phyloP scores from a whole-genome alignment of 2,113 vertebrate genomes.

The Rhineura floridana region DNA sequence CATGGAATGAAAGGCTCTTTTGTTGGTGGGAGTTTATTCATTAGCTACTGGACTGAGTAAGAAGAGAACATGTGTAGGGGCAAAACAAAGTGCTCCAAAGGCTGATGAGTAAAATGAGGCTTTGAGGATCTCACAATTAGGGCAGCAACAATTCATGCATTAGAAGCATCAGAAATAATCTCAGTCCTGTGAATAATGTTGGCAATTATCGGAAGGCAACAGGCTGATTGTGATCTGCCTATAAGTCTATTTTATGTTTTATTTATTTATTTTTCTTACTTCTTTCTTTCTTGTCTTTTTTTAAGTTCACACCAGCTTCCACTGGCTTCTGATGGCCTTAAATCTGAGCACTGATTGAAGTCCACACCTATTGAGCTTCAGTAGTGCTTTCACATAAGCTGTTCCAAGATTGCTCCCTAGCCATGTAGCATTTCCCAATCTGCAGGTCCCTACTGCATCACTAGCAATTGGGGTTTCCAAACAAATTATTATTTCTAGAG shows the following conservation, averaged over 20 bases:
- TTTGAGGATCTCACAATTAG: slow-evolving; percentile 76
- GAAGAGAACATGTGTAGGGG: slow-evolving; percentile 72
- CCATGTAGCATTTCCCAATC: neutral
- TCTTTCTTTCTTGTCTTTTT: neutral
- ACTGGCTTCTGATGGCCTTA: no score
- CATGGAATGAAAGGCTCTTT: slow-evolving; percentile 80
- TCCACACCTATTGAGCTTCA: neutral
- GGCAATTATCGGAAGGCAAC: neutral
- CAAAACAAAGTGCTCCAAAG: slow-evolving; percentile 68
- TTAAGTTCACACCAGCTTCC: neutral
- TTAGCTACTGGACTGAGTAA: slow-evolving; percentile 77
- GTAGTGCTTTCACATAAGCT: neutral
- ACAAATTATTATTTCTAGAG: neutral
- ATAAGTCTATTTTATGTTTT: neutral
- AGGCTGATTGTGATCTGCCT: neutral
- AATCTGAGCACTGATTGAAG: neutral
- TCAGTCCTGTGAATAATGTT: slow-evolving; percentile 40
- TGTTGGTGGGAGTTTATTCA: slow-evolving; percentile 80
- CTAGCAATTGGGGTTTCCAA: neutral
- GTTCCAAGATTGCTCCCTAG: neutral
- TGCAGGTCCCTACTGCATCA: neutral
- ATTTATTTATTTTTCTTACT: neutral
- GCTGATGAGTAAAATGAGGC: slow-evolving; percentile 74
- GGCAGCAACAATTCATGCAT: slow-evolving; percentile 68
- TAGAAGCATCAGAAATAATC: slow-evolving; percentile 52